These are phyloP conservation scores for Ibidorhyncha struthersii DNA, from an alignment of 2,113 vertebrate species.

Conservation along the genomic window DNA sequence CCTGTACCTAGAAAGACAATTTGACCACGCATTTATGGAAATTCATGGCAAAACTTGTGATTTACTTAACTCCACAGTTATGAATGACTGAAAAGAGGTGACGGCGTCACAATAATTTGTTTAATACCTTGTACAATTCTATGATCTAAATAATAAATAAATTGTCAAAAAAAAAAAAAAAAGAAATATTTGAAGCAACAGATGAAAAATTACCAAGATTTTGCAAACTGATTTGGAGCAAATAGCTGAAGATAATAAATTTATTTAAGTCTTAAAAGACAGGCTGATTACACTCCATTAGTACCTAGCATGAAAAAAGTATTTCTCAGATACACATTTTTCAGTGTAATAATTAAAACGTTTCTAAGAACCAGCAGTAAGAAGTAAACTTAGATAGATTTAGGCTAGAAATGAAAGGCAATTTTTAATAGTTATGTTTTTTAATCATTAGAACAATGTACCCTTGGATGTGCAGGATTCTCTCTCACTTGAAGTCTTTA, in stretches of 20 bases:
- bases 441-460: neutral
- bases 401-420: neutral
- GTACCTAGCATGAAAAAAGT: neutral
- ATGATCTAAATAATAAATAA: neutral
- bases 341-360: neutral
- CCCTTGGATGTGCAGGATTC: neutral
- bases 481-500: neutral
- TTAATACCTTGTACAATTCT: neutral
- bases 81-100: neutral
- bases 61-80: neutral
- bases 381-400: neutral
- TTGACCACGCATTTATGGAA: neutral
- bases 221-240: neutral
- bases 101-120: neutral
- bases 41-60: neutral
- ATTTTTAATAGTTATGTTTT: neutral
- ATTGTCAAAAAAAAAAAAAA: neutral
- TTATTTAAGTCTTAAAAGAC: neutral
- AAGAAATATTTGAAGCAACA: neutral
- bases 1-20: neutral
- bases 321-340: neutral
- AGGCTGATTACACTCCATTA: neutral
- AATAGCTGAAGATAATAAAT: neutral
- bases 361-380: neutral
- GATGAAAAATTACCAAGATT: neutral